phyloP scores from a whole-genome alignment of 2,797 vertebrate species.

The Crypturellus tataupa region DNA sequence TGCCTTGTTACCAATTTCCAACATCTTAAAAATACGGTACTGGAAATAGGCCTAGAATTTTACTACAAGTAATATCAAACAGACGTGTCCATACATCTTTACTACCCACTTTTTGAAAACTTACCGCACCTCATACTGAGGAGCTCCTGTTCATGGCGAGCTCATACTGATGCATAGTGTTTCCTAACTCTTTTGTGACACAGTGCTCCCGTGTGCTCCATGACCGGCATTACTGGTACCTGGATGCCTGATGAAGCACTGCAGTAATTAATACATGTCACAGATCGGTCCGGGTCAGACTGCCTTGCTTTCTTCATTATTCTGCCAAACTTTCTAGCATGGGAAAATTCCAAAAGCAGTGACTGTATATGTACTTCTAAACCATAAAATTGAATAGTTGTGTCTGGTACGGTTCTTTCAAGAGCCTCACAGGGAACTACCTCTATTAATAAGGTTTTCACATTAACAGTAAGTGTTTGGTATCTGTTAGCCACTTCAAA shows the following conservation, averaged over 20 bases:
- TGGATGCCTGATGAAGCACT: neutral
- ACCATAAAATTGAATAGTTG: neutral
- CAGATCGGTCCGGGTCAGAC: neutral
- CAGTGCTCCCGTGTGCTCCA: neutral
- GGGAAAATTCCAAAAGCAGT: neutral
- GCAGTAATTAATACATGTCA: neutral
- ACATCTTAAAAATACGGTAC: neutral
- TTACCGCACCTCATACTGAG: neutral
- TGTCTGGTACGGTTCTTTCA: neutral
- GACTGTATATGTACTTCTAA: neutral
- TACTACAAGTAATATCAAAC: neutral
- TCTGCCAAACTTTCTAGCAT: neutral
- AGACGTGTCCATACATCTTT: neutral
- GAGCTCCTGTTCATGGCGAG: neutral
- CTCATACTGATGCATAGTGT: neutral
- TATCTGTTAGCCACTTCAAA: neutral
- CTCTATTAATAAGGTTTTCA: neutral
- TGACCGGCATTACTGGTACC: neutral
- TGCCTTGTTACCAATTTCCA: neutral
- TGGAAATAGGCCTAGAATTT: neutral
- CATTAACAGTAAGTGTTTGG: neutral
- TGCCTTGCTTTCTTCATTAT: neutral
- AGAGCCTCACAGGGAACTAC: neutral
- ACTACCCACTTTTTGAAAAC: neutral
- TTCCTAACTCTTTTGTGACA: neutral